Evolutionary conservation across 2,113 vertebrate genomes (phyloP).

Genomic region (Sminthopsis crassicaudata): DNA sequence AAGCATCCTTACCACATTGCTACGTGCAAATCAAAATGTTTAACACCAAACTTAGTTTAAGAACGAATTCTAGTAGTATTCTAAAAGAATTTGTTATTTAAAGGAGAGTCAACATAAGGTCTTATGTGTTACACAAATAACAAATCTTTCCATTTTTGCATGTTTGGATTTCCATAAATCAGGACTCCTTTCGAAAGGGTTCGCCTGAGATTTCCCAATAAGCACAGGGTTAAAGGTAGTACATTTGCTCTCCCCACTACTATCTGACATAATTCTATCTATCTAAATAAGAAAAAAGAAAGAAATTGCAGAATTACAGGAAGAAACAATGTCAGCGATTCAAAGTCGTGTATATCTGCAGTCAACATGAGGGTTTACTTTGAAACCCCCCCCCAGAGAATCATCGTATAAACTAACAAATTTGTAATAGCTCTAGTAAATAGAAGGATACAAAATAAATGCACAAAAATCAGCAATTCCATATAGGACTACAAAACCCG

Average conservation of each 20-base stretch:
- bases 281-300: slow-evolving; percentile 14
- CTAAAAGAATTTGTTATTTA: not conserved
- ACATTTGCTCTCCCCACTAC: not conserved
- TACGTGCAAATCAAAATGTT: not conserved
- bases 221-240: not conserved
- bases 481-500: not conserved
- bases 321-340: slow-evolving; percentile 7
- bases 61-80: not conserved
- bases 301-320: not conserved
- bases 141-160: not conserved
- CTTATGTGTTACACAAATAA: not conserved
- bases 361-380: not conserved
- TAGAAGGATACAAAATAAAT: not conserved
- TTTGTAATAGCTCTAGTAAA: not conserved
- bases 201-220: not conserved
- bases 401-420: not conserved
- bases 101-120: not conserved
- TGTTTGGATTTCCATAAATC: not conserved
- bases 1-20: not conserved
- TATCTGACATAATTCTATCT: not conserved
- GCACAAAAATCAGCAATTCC: not conserved
- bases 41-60: not conserved
- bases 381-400: not conserved
- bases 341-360: not conserved
- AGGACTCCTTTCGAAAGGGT: not conserved